A percentile compares a stretch with the other conserved stretches of the same genome.
Evolutionary conservation across 1,140 invertebrate genomes (phyloP).

Genomic region (Heliconius nattereri): DNA sequence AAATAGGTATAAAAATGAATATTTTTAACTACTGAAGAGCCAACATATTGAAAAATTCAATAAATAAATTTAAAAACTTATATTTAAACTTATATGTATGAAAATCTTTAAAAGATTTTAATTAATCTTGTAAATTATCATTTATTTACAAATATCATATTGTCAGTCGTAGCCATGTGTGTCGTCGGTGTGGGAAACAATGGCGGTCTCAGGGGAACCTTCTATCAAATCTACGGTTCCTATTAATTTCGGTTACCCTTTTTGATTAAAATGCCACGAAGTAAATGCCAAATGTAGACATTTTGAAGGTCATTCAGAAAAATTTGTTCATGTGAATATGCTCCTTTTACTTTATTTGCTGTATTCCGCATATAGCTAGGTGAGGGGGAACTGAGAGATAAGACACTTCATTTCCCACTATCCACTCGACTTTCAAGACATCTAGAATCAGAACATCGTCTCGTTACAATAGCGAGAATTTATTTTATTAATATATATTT

Average conservation of each 20-base stretch:
- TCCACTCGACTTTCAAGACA: too few relatives aligned
- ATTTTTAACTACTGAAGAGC: too few relatives aligned
- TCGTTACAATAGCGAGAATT: too few relatives aligned
- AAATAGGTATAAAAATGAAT: too few relatives aligned
- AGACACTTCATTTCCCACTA: too few relatives aligned
- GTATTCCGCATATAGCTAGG: too few relatives aligned
- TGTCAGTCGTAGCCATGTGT: constrained; percentile 18
- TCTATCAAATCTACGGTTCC: constrained; percentile 42
- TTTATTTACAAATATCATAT: constrained; percentile 2
- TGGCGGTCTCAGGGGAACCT: constrained; percentile 38
- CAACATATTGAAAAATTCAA: too few relatives aligned
- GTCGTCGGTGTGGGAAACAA: constrained; percentile 30
- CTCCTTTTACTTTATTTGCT: neutral
- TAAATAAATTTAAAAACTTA: too few relatives aligned
- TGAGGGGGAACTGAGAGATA: too few relatives aligned
- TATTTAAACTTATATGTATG: too few relatives aligned
- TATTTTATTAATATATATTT: too few relatives aligned
- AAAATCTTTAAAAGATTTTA: neutral
- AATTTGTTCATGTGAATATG: neutral
- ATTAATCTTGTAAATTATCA: neutral
- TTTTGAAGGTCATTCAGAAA: constrained; percentile 19
- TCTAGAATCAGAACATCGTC: too few relatives aligned
- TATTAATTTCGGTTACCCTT: constrained; percentile 45
- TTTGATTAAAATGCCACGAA: constrained; percentile 52
- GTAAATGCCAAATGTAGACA: constrained; percentile 36